These are phyloP conservation scores for Haemorhous mexicanus DNA, from an alignment of 2,113 vertebrate genomes.

Conservation along the genomic window DNA sequence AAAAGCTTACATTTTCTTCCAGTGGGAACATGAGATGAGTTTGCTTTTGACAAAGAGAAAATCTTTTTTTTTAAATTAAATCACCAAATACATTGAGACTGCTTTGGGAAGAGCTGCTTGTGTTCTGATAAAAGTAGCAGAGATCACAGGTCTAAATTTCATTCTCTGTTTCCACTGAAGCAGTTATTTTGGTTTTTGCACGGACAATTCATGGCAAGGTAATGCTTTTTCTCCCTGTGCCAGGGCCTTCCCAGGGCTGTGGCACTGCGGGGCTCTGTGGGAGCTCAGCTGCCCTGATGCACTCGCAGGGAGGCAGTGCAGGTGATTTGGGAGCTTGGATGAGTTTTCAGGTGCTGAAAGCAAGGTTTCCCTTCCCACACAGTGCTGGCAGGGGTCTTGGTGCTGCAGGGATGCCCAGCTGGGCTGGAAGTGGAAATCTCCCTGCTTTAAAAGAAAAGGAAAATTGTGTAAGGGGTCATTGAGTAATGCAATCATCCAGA, in stretches of 20 bases:
- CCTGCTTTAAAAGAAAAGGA: neutral
- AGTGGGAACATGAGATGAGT: neutral
- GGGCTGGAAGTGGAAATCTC: neutral
- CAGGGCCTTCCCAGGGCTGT: neutral
- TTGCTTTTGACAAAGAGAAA: neutral
- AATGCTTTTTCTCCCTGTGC: no score
- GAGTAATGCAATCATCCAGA: neutral
- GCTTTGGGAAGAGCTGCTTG: neutral
- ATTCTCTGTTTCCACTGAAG: neutral
- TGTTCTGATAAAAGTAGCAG: neutral
- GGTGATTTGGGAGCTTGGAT: neutral
- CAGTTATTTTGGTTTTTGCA: neutral
- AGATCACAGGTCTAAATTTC: neutral
- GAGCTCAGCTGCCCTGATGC: neutral
- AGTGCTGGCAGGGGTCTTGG: accelerated
- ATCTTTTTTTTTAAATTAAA: neutral
- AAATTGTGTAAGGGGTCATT: neutral
- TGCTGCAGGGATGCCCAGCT: neutral
- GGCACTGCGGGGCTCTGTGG: accelerated
- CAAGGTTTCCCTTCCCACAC: neutral
- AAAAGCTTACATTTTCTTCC: neutral
- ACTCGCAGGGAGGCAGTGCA: neutral
- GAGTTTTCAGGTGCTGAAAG: neutral
- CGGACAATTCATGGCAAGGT: neutral
- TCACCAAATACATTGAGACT: neutral